phyloP scores from a whole-genome alignment of 2,797 vertebrate species.

The Avahi laniger region DNA sequence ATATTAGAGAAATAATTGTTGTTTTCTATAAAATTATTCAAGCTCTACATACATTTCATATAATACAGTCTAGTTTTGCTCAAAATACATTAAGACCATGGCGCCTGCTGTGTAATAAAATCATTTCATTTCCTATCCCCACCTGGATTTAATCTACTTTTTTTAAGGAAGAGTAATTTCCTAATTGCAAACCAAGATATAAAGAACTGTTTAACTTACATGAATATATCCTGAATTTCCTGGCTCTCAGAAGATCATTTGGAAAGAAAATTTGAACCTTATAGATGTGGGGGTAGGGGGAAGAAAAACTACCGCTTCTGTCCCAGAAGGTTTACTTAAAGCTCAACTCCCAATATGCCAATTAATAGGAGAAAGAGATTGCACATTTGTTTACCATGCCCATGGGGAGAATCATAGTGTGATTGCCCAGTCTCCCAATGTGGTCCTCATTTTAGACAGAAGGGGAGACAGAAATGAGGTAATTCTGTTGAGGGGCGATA shows the following conservation, averaged over 20 bases:
- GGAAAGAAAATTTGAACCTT: neutral
- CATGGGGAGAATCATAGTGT: neutral
- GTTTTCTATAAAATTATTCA: neutral
- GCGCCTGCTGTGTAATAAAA: neutral
- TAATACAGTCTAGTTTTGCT: constrained; percentile 13
- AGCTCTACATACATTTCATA: neutral
- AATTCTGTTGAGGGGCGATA: neutral
- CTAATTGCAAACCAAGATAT: neutral
- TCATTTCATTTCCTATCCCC: neutral
- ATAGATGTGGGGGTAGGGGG: neutral
- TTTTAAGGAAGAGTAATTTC: constrained; percentile 8
- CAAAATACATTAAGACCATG: neutral
- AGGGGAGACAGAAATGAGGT: neutral
- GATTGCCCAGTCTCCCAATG: neutral
- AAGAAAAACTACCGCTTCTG: neutral
- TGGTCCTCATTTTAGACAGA: neutral
- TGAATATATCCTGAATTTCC: neutral
- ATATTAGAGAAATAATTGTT: neutral
- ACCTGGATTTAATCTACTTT: neutral
- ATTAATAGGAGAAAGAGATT: neutral
- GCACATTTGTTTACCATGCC: neutral
- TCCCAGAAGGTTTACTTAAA: neutral
- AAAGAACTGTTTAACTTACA: neutral
- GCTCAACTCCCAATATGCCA: neutral
- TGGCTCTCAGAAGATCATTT: neutral